phyloP scores from a whole-genome alignment of 2,797 vertebrate genomes.

The Kryptolebias ocellatus region DNA sequence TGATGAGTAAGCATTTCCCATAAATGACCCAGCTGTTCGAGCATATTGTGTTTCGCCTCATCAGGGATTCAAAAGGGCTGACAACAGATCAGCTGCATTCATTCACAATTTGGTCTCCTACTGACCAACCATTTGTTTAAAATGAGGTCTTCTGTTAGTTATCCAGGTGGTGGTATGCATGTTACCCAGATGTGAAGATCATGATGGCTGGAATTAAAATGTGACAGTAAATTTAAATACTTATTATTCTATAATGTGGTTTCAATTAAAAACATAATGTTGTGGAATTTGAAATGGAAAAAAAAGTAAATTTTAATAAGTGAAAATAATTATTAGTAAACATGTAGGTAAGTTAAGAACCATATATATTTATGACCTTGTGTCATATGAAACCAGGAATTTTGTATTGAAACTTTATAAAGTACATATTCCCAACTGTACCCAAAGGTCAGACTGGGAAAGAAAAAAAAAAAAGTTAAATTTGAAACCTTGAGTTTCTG shows the following conservation, averaged over 20 bases:
- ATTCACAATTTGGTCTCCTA: slow-evolving; percentile 54
- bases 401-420: slow-evolving; percentile 42
- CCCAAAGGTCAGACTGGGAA: slow-evolving; percentile 58
- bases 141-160: slow-evolving; percentile 30
- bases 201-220: slow-evolving; percentile 4
- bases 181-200: slow-evolving; percentile 51
- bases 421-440: slow-evolving; percentile 47
- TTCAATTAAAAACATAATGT: not conserved
- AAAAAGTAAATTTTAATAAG: not conserved
- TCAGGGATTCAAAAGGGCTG: slow-evolving; percentile 65
- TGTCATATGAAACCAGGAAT: not conserved
- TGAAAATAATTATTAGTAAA: too few relatives aligned
- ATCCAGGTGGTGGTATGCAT: slow-evolving; percentile 51
- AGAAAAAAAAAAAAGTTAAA: slow-evolving; percentile 37
- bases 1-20: slow-evolving; percentile 72
- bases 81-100: slow-evolving; percentile 62
- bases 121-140: slow-evolving; percentile 53
- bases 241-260: slow-evolving; percentile 13
- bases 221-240: slow-evolving; percentile 28
- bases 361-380: too few relatives aligned
- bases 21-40: slow-evolving; percentile 73
- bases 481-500: slow-evolving; percentile 68
- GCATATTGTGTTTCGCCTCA: slow-evolving; percentile 74
- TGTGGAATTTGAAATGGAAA: not conserved
- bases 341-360: too few relatives aligned